These are phyloP conservation scores for Brachylomia viminalis DNA, from an alignment of 2,888 invertebrate species.

Conservation along the genomic window DNA sequence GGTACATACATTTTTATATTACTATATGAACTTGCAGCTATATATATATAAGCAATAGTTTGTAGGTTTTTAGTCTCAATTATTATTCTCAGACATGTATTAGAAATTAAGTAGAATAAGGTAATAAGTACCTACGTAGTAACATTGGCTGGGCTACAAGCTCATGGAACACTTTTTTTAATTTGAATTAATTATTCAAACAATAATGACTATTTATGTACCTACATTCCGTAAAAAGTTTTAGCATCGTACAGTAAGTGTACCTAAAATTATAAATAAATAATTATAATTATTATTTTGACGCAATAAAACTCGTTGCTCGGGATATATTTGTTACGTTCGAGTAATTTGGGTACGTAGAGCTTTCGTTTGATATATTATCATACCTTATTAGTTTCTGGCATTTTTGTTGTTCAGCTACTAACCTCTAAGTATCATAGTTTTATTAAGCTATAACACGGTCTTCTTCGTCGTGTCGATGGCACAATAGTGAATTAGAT, in stretches of 20 bases:
- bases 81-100: background rate
- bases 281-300: constrained; percentile 52
- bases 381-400: no score
- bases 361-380: constrained; percentile 4
- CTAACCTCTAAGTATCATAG: background rate
- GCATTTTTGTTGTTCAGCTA: background rate
- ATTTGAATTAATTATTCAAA: background rate
- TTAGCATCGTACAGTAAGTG: constrained; percentile 12
- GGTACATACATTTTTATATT: background rate
- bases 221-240: constrained; percentile 33
- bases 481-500: no score
- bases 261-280: constrained; percentile 24
- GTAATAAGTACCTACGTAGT: no score
- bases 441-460: background rate
- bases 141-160: background rate
- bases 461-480: no score
- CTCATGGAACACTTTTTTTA: background rate
- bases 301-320: constrained; percentile 40
- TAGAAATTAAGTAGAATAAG: background rate
- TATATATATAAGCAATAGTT: background rate
- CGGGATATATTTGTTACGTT: constrained; percentile 37
- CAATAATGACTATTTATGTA: constrained; percentile 13
- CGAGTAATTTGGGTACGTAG: constrained; percentile 29
- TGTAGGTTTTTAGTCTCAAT: background rate
- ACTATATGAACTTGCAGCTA: background rate